Base-by-base conservation (phyloP, 2,113 vertebrate genomes). In the Charina bottae region DNA sequence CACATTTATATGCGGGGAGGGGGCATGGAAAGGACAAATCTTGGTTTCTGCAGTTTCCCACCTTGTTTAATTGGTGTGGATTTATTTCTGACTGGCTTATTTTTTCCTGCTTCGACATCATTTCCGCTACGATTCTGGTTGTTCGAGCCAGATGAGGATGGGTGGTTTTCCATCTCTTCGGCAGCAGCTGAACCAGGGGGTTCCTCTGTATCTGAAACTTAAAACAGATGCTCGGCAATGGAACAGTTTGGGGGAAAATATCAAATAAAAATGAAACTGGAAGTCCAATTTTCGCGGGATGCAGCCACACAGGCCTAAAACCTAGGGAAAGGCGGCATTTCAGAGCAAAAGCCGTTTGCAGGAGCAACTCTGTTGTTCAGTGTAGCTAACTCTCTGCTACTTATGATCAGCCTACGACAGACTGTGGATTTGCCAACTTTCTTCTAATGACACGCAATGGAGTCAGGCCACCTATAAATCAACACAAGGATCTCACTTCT, bases 161-260 rank as follows among this genome's bases (percentile, higher is more conserved):
- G 97, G 83, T 98, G 98, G 24, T 98, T 98, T 89, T 98, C 97
- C 64, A 95, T 85, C 89, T 98, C 97, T 94, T 98, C 99, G 93
- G 98, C 98, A 84, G 96, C 95, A 94, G 97, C 97, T 94, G 97
- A 98, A 59, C 94, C 94, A 92, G 95, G 96, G 94, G 97, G 96
- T 91, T 98, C 98, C 94, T 98, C 98, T 89, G 96, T 96, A 95
- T 98, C 98, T 96, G 98, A 98, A 97, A 98, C 98, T 98, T 95
- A 4, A 95, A 37, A 95, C 12, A 92, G 88, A 58, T 95, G 86
- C 0, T 1, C 6, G 0, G 78, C 78, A 62, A 83, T 0, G 78
- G 60, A 87, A 4, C 54, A 2, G 0, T 58, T 58, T 53, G n/a
- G 46, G 17, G 28, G 21, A 72, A 85, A 24, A 28, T 4, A 62